phyloP scores from a whole-genome alignment of 2,888 invertebrate species.

The Terebella lapidaria region DNA sequence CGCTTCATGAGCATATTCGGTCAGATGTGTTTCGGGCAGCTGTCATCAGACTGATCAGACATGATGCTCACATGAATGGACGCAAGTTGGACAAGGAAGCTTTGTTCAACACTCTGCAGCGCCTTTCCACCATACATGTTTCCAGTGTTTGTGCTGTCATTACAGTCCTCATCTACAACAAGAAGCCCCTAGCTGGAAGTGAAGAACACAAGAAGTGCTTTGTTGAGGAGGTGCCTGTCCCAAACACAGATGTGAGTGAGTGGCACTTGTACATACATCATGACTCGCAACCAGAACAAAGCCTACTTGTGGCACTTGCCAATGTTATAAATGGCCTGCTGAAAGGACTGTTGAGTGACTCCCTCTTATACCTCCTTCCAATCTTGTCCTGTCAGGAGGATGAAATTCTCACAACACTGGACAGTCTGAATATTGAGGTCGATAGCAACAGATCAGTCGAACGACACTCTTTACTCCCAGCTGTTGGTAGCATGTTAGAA shows the following conservation, averaged over 20 bases:
- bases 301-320: slow-evolving; percentile 21
- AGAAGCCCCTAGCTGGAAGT: slow-evolving; percentile 16
- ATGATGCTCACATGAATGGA: slow-evolving; percentile 15
- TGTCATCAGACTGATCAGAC: slow-evolving; percentile 17
- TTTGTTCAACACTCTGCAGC: slow-evolving; percentile 12
- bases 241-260: neutral
- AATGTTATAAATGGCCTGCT: slow-evolving; percentile 23
- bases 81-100: slow-evolving; percentile 13
- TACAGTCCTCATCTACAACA: slow-evolving; percentile 17
- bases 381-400: slow-evolving; percentile 17
- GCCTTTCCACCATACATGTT: slow-evolving; percentile 20
- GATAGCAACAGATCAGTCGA: slow-evolving; percentile 8
- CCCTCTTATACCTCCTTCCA: slow-evolving; percentile 23
- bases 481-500: slow-evolving; percentile 15
- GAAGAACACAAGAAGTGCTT: slow-evolving; percentile 20
- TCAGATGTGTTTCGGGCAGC: slow-evolving; percentile 17
- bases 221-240: slow-evolving; percentile 12
- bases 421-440: slow-evolving; percentile 17
- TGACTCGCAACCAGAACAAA: slow-evolving; percentile 14
- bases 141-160: slow-evolving; percentile 14
- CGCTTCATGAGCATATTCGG: slow-evolving; percentile 10
- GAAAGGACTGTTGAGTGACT: slow-evolving; percentile 19
- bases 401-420: slow-evolving; percentile 16
- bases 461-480: slow-evolving; percentile 10
- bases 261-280: slow-evolving; percentile 21